Evolutionary conservation across 2,888 invertebrate genomes (phyloP).

Genomic region (Zaprionus obscuricornis): DNA sequence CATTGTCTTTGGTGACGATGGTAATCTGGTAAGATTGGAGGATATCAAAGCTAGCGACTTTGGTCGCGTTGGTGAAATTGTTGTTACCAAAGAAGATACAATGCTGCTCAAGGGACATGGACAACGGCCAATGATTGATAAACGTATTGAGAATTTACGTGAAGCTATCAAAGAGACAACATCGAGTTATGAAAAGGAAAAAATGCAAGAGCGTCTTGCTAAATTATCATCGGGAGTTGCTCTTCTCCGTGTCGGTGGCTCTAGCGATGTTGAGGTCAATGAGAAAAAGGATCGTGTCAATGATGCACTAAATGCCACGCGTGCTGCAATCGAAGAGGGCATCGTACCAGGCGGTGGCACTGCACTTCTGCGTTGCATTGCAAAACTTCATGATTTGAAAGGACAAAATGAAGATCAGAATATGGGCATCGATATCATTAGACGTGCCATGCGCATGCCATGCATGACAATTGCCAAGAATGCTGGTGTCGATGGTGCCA

Average conservation of each 20-base stretch:
- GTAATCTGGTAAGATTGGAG: slow-evolving; percentile 93
- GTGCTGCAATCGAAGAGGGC: slow-evolving; percentile 97
- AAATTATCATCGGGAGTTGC: slow-evolving; percentile 93
- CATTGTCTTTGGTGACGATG: slow-evolving; percentile 96
- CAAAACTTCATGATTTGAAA: slow-evolving; percentile 87
- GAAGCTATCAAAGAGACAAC: slow-evolving; percentile 94
- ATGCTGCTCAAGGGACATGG: slow-evolving; percentile 89
- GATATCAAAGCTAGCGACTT: slow-evolving; percentile 91
- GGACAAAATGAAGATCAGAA: slow-evolving; percentile 87
- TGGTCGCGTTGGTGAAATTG: slow-evolving; percentile 93
- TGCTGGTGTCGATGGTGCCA: slow-evolving; percentile 95
- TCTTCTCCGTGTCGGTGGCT: slow-evolving; percentile 92
- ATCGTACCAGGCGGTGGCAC: slow-evolving; percentile 98
- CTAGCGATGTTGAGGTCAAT: slow-evolving; percentile 95
- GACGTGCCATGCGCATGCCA: slow-evolving; percentile 93
- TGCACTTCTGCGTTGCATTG: slow-evolving; percentile 92
- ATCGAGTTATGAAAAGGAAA: slow-evolving; percentile 97
- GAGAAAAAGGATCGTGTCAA: slow-evolving; percentile 98
- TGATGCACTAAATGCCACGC: slow-evolving; percentile 96
- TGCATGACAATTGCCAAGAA: slow-evolving; percentile 95
- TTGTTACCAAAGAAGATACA: slow-evolving; percentile 97
- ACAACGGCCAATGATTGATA: slow-evolving; percentile 90
- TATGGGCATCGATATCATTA: slow-evolving; percentile 92
- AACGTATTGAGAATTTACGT: slow-evolving; percentile 90
- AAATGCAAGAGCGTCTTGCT: slow-evolving; percentile 94